Evolutionary conservation across 1,140 invertebrate genomes (phyloP).

Genomic region (Sinella curviseta): DNA sequence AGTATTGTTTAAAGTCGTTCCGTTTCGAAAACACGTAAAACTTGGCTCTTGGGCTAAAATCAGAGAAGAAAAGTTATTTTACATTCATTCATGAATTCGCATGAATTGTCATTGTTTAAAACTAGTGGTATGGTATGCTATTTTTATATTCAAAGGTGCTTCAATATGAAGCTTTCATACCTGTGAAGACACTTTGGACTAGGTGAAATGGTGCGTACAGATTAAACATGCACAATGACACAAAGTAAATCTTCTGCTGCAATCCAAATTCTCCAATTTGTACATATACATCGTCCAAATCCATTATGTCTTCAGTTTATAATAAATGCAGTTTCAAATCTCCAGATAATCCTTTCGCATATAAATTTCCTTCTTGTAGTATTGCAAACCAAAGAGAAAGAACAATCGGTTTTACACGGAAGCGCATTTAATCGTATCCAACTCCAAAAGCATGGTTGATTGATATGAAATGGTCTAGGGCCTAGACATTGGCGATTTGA

Average conservation of each 20-base stretch:
- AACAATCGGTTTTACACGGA: too few relatives aligned
- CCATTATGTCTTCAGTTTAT: constrained; percentile 29
- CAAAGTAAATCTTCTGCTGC: constrained; percentile 44
- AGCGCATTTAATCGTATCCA: too few relatives aligned
- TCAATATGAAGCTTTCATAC: constrained; percentile 19
- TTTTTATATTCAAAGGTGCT: too few relatives aligned
- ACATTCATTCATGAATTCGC: too few relatives aligned
- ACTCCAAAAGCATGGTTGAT: too few relatives aligned
- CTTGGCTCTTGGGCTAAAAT: background rate
- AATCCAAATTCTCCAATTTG: constrained; percentile 45
- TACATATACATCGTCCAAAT: constrained; percentile 44
- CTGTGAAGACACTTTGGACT: constrained; percentile 43
- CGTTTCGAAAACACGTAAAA: constrained; percentile 29
- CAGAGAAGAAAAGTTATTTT: constrained; percentile 14
- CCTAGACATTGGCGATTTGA: too few relatives aligned
- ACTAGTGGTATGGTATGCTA: too few relatives aligned
- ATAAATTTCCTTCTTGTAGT: too few relatives aligned
- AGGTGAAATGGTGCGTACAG: constrained; percentile 43
- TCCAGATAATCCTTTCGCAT: too few relatives aligned
- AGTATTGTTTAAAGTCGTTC: constrained; percentile 21
- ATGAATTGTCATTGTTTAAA: too few relatives aligned
- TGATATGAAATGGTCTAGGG: too few relatives aligned
- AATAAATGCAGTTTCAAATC: background rate
- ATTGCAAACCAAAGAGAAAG: too few relatives aligned
- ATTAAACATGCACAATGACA: constrained; percentile 42